Conservation (phyloP, 2,888 invertebrate genomes). For the Elegia similella region DNA sequence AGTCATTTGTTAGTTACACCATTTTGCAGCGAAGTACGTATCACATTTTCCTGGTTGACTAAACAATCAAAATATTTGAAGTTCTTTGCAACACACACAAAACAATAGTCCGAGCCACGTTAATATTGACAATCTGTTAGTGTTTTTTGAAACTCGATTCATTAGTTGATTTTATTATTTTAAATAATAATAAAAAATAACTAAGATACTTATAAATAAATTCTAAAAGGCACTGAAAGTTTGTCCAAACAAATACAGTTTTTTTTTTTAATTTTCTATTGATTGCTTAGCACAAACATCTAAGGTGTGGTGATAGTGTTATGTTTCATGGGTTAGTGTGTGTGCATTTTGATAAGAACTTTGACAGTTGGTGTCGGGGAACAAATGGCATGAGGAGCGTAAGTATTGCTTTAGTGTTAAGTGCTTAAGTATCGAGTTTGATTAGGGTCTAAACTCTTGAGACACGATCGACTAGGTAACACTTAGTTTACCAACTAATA, state of each 20-base stretch:
- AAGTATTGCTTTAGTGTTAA: slow-evolving; percentile 64
- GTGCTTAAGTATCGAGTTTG: slow-evolving; percentile 18
- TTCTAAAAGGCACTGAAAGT: neutral
- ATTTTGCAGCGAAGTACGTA: no score
- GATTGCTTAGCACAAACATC: slow-evolving; percentile 65
- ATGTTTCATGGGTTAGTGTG: slow-evolving; percentile 52
- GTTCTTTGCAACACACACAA: no score
- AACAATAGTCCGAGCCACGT: no score
- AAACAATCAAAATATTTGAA: no score
- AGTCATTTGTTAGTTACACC: no score
- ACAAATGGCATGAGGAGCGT: slow-evolving; percentile 64
- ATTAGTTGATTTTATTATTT: no score
- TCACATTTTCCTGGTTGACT: no score
- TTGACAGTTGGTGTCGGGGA: slow-evolving; percentile 74
- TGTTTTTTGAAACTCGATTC: no score
- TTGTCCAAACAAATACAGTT: neutral
- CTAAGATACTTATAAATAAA: no score
- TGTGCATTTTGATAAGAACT: slow-evolving; percentile 51
- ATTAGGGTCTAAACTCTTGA: neutral
- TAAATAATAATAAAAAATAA: no score
- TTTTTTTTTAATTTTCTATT: neutral
- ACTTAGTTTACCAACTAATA: no score
- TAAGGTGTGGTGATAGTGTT: slow-evolving; percentile 54
- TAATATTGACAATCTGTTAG: no score
- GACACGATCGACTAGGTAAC: neutral